phyloP scores from a whole-genome alignment of 1,140 invertebrate species.

The Asbolus verrucosus region DNA sequence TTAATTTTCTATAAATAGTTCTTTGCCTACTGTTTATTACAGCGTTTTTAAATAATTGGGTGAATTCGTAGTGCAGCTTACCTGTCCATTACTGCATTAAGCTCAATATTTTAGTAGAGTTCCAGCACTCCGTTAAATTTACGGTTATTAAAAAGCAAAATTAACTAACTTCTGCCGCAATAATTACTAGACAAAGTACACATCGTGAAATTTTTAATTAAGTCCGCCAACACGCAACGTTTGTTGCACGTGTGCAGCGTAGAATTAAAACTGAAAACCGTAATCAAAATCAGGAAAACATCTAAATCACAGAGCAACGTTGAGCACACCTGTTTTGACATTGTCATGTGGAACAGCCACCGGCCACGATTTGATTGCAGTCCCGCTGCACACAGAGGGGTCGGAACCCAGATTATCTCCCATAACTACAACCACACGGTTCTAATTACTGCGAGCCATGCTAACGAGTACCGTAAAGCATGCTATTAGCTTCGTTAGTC shows the following conservation, averaged over 20 bases:
- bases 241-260: not conserved
- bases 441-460: constrained; percentile 45
- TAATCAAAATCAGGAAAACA: not conserved
- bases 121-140: no score
- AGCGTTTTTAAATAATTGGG: no score
- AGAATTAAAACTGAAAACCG: not conserved
- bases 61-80: no score
- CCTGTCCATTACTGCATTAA: not conserved
- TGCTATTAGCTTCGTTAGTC: constrained; percentile 49
- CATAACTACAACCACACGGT: constrained; percentile 42
- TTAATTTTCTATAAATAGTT: no score
- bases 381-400: constrained; percentile 6
- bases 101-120: not conserved
- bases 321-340: constrained; percentile 15
- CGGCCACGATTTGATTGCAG: constrained; percentile 24
- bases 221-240: no score
- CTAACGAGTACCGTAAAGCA: constrained; percentile 50
- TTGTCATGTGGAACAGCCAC: constrained; percentile 21
- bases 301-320: not conserved
- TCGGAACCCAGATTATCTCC: constrained; percentile 45
- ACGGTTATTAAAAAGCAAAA: no score
- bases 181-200: no score
- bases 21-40: no score
- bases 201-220: no score
- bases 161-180: no score